Evolutionary conservation across 1,140 invertebrate species (phyloP).

Genomic region (Drosophila biarmipes): DNA sequence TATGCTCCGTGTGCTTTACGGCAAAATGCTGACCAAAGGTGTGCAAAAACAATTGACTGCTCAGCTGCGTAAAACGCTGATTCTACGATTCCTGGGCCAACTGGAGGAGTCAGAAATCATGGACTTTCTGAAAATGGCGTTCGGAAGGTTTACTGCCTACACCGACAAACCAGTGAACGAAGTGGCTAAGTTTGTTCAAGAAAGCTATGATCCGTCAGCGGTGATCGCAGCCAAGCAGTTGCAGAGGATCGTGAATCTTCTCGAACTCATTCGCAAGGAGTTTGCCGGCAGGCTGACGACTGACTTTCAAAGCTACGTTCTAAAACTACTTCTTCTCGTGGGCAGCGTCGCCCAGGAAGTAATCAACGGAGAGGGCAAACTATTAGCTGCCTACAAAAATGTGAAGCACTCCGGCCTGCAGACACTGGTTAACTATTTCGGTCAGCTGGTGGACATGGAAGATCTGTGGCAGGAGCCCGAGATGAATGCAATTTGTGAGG

Average conservation of each 20-base stretch:
- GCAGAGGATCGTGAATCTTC: conserved; percentile 90
- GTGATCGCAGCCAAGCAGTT: conserved; percentile 88
- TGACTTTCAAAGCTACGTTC: conserved; percentile 88
- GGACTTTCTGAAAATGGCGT: conserved; percentile 93
- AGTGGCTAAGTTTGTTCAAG: conserved; percentile 12
- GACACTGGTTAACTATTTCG: conserved; percentile 90
- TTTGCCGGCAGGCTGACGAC: conserved; percentile 91
- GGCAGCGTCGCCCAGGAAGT: conserved; percentile 87
- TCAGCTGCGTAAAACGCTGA: conserved; percentile 89
- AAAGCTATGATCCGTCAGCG: conserved; percentile 22
- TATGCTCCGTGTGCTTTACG: conserved; percentile 94
- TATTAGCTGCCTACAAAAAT: conserved; percentile 87
- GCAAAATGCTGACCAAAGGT: conserved; percentile 94
- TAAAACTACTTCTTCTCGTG: conserved; percentile 90
- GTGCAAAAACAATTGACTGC: conserved; percentile 90
- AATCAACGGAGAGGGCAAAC: conserved; percentile 77
- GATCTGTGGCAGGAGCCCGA: conserved; percentile 88
- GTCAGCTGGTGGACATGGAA: conserved; percentile 89
- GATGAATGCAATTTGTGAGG: conserved; percentile 90
- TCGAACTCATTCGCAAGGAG: conserved; percentile 93
- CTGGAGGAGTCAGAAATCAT: conserved; percentile 91
- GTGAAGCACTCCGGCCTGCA: conserved; percentile 87
- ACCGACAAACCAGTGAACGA: conserved; percentile 85
- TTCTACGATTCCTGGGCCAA: conserved; percentile 94
- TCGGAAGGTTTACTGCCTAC: conserved; percentile 89